Percentiles rank a stretch among this genome's conserved stretches.
phyloP scores from a whole-genome alignment of 2,113 vertebrate species.

The Macrotis lagotis region DNA sequence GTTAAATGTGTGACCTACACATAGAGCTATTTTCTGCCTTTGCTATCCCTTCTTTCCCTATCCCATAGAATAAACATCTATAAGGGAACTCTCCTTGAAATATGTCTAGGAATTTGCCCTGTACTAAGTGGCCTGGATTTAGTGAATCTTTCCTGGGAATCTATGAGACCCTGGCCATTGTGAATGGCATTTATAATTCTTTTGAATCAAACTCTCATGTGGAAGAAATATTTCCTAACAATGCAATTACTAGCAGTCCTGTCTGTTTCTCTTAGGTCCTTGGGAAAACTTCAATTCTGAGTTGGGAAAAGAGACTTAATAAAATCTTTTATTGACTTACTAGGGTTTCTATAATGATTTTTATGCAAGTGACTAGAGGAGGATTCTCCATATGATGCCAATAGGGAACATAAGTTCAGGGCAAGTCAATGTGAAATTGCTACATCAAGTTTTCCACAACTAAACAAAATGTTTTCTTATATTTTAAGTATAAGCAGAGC shows the following conservation, averaged over 20 bases:
- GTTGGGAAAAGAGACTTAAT: not conserved
- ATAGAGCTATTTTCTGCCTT: not conserved
- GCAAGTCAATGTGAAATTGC: not conserved
- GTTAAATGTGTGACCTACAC: slow-evolving; percentile 31
- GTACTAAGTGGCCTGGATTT: not conserved
- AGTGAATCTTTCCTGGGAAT: not conserved
- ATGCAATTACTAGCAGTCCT: not conserved
- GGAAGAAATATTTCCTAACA: not conserved
- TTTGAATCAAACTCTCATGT: not conserved
- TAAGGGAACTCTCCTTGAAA: not conserved
- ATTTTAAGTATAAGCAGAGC: not conserved
- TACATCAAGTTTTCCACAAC: not conserved
- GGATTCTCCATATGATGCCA: not conserved
- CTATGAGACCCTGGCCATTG: no score
- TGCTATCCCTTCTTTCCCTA: slow-evolving; percentile 37
- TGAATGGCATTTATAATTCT: not conserved
- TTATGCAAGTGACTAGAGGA: not conserved
- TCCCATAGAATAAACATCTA: not conserved
- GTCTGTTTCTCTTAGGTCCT: slow-evolving; percentile 3
- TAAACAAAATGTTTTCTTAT: not conserved
- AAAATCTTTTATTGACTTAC: not conserved
- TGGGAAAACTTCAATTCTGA: not conserved
- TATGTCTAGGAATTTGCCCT: not conserved
- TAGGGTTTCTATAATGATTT: slow-evolving; percentile 36
- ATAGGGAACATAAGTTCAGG: not conserved